Percentiles rank a stretch among this genome's conserved stretches.
phyloP scores from a whole-genome alignment of 2,113 vertebrate species.

The Salminus brasiliensis region DNA sequence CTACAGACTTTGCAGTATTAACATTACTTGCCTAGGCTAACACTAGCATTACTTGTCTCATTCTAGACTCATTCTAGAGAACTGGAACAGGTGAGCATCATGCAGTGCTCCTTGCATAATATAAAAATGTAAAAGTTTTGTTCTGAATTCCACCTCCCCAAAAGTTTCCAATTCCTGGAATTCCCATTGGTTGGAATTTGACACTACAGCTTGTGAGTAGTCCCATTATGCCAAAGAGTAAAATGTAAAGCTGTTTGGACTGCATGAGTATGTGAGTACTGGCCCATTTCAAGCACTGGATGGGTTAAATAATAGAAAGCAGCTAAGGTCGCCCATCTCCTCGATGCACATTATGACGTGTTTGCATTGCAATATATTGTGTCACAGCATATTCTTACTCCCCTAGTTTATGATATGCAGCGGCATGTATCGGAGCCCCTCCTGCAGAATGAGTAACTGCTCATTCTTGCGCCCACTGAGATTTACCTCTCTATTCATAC shows the following conservation, averaged over 20 bases:
- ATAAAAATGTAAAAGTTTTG: too few species aligned
- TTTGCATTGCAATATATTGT: neutral
- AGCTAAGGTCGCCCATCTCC: neutral
- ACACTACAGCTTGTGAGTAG: too few species aligned
- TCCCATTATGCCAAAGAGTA: too few species aligned
- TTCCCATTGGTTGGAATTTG: too few species aligned
- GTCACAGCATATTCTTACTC: neutral
- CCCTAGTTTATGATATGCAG: slow-evolving; percentile 12
- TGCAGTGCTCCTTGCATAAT: too few species aligned
- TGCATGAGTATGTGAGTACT: neutral
- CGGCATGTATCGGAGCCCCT: slow-evolving; percentile 32
- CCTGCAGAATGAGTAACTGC: slow-evolving; percentile 9
- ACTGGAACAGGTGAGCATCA: too few species aligned
- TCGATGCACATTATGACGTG: neutral
- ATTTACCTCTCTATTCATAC: slow-evolving; percentile 42
- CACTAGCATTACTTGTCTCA: too few species aligned
- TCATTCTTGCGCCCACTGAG: slow-evolving; percentile 19
- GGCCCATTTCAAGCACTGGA: neutral
- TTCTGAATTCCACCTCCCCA: too few species aligned
- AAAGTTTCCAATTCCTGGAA: too few species aligned
- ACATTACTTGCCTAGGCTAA: too few species aligned
- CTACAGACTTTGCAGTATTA: too few species aligned
- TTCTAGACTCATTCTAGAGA: too few species aligned
- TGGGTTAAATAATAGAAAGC: neutral
- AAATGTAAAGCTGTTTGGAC: neutral